Conservation (phyloP, 2,113 vertebrate genomes). For the Oreochromis niloticus region DNA sequence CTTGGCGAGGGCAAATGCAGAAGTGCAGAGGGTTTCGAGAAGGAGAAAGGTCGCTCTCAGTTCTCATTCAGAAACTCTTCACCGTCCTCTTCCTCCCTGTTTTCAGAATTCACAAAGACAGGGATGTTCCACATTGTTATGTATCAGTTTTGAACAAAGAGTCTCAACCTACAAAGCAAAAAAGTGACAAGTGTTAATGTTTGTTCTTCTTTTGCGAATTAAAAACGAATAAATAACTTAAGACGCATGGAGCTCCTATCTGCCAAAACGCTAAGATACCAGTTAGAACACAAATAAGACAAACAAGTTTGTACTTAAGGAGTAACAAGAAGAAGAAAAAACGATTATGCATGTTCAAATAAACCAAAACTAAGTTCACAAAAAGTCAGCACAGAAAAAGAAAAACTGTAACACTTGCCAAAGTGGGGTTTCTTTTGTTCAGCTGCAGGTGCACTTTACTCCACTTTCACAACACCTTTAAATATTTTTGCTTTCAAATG, state of each 20-base stretch:
- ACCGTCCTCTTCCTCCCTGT: background rate
- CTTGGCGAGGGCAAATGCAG: slow-evolving; percentile 42
- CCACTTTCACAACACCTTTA: background rate
- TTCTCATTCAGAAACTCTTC: slow-evolving; percentile 36
- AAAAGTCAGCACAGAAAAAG: fast-evolving
- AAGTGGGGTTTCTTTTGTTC: background rate
- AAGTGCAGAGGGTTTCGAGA: slow-evolving; percentile 29
- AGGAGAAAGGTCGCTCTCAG: slow-evolving; percentile 14
- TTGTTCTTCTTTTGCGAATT: fast-evolving
- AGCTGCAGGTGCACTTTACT: background rate
- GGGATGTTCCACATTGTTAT: background rate
- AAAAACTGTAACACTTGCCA: background rate
- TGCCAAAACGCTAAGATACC: background rate
- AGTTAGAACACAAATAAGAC: background rate
- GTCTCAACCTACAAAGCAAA: fast-evolving
- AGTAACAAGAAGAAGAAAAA: background rate
- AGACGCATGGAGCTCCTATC: fast-evolving
- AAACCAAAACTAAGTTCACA: background rate
- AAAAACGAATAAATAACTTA: background rate
- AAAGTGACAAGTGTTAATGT: background rate
- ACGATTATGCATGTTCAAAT: background rate
- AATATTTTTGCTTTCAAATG: background rate
- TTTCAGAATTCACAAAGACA: background rate
- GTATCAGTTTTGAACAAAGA: background rate
- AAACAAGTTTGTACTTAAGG: background rate